Evolutionary conservation across 1,140 invertebrate species (phyloP).

Genomic region (Elysia chlorotica): DNA sequence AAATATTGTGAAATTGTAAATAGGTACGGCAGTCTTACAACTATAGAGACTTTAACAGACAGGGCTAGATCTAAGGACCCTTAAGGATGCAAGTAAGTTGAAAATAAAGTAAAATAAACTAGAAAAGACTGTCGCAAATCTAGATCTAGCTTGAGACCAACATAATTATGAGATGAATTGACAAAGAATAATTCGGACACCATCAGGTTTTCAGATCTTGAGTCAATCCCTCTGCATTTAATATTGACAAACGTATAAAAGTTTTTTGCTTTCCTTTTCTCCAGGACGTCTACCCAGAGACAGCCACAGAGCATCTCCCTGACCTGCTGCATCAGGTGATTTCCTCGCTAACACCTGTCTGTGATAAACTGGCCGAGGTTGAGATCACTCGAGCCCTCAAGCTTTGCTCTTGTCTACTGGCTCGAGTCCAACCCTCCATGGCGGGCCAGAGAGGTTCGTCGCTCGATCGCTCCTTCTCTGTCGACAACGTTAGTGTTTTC

Average conservation of each 20-base stretch:
- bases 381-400: constrained; percentile 72
- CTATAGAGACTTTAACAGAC: too few relatives aligned
- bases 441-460: constrained; percentile 46
- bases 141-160: too few relatives aligned
- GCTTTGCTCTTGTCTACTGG: constrained; percentile 77
- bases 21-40: too few relatives aligned
- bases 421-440: constrained; percentile 74
- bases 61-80: too few relatives aligned
- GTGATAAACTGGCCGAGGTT: constrained; percentile 67
- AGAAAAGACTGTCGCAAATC: too few relatives aligned
- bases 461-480: constrained; percentile 8
- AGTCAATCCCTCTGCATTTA: neutral
- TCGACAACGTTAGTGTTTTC: constrained; percentile 12
- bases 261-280: constrained; percentile 16
- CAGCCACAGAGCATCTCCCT: constrained; percentile 79
- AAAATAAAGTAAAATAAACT: too few relatives aligned
- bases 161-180: too few relatives aligned
- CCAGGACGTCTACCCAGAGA: constrained; percentile 78
- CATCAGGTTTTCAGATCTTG: neutral
- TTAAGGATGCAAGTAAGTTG: too few relatives aligned
- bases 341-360: constrained; percentile 67
- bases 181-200: too few relatives aligned
- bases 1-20: too few relatives aligned
- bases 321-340: constrained; percentile 72
- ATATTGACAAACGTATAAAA: neutral